Base-by-base conservation (phyloP, 2,113 vertebrate genomes). In the Budorcas taxicolor region DNA sequence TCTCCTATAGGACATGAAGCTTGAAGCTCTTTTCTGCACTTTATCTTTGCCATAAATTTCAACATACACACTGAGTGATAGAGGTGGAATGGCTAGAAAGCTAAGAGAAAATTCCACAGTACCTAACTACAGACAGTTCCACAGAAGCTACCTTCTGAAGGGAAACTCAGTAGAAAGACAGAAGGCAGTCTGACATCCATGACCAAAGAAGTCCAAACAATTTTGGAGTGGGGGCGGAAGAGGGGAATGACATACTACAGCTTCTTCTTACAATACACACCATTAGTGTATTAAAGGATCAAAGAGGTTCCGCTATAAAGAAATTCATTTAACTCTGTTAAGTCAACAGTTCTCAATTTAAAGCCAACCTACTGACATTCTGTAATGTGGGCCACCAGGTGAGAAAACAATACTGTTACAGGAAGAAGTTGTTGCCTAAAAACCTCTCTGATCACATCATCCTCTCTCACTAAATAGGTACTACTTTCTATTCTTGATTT, bases 161-260 rank as follows among this genome's bases (percentile, higher is more conserved):
- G 5, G 29, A 97, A 96, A 97, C 14, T 91, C 55, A 60, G 58
- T 11, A 76, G 45, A 97, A 91, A 90, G 53, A 83, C 6, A 90
- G 40, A 89, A 88, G n/a, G 60, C 15, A 82, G 52, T 33, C 74
- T 82, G 23, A 45, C 7, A 92, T 45, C 25, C 31, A 14, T 71
- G 71, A 91, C 64, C 23, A 95, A 2, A 60, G 60, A 67, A 84
- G 16, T 45, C 19, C 62, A 31, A 90, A 80, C 25, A 82, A 82
- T 45, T 67, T 25, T 74, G 67, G 21, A 62, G 50, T 31, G 14
- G 29, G 31, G 14, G 23, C 3, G 45, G 43, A 43, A 87, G 3
- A 53, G 21, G 40, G 12, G 15, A 84, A 60, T 47, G n/a, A 50
- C n/a, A 95, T 25, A 74, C 64, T 43, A 55, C 4, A 89, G 27